phyloP scores from a whole-genome alignment of 2,797 vertebrate genomes.

The Spondyliosoma cantharus region DNA sequence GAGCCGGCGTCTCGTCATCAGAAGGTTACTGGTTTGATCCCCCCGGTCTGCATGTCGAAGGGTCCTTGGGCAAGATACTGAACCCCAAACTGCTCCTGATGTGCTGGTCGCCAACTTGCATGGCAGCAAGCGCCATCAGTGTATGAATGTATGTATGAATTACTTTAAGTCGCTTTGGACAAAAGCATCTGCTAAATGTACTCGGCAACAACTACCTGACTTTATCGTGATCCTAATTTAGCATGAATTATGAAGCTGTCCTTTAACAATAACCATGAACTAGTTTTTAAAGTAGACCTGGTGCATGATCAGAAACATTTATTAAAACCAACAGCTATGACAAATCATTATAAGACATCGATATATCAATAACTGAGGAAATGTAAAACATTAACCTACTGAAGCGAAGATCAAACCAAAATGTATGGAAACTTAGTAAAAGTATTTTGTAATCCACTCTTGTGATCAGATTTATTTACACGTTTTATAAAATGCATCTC shows the following conservation, averaged over 20 bases:
- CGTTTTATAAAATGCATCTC: neutral
- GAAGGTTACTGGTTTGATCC: too few relatives aligned
- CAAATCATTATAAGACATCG: neutral
- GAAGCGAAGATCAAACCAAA: neutral
- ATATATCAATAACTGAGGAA: neutral
- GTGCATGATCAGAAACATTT: neutral
- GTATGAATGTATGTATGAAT: too few relatives aligned
- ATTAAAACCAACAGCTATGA: neutral
- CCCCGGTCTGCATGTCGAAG: too few relatives aligned
- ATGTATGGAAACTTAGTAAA: too few relatives aligned
- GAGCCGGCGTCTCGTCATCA: too few relatives aligned
- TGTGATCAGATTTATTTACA: neutral
- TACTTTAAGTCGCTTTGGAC: too few relatives aligned
- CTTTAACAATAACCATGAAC: neutral
- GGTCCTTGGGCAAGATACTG: too few relatives aligned
- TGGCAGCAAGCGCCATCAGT: too few relatives aligned
- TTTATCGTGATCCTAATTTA: neutral
- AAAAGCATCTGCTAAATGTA: too few relatives aligned
- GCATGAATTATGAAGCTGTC: neutral
- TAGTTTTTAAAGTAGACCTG: neutral
- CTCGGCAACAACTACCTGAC: too few relatives aligned
- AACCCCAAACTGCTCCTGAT: too few relatives aligned
- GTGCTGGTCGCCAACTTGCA: neutral
- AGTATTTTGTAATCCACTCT: too few relatives aligned
- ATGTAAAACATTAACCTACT: neutral